Evolutionary conservation across 2,797 vertebrate species (phyloP), one percentile per base, ranked within the genome.

Genomic region (Aeoliscus strigatus): DNA sequence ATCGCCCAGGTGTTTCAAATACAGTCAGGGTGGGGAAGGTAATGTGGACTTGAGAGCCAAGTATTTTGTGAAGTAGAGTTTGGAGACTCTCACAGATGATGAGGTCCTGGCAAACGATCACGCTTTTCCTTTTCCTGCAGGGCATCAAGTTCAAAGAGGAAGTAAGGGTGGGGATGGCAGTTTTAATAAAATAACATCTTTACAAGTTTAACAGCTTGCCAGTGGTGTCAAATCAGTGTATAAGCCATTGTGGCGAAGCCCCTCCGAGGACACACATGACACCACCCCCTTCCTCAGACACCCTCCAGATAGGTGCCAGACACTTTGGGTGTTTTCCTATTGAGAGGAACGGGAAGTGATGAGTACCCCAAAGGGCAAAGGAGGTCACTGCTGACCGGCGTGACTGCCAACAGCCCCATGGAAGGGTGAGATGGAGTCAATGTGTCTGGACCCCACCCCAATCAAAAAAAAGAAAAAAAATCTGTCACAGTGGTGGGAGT

Each of bases 291-390:
- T 54, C 51, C 46, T 62, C 42, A 35, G 29, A 23, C 40, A 41
- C 35, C 39, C 38, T 29, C 51, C 14, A 35, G 51, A 62, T 58
- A 78, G 57, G 75, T 80, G 77, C 53, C 72, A 83, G 78, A 82
- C 76, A 60, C 48, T 70, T 48, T 60, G 45, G 42, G 27, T 56
- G 51, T 33, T 36, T 60, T 64, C 73, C 72, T 35, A 47, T 47
- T 51, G 75, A 71, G 81, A 66, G 61, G 66, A 81, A 77, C 52
- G 75, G 79, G 78, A 83, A 80, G 61, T 62, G 63, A 60, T 46
- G 63, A 65, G 42, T 34, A 69, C 45, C 70, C 69, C 56, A 79
- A 77, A 81, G 79, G 75, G 69, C 74, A 80, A 54, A 31, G 11
- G 71, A 83, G 83, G 81, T 84, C 77, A 81, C 48, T 14, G 46